These are phyloP conservation scores for Patella depressa DNA, from an alignment of 2,888 invertebrate species.

Conservation along the genomic window DNA sequence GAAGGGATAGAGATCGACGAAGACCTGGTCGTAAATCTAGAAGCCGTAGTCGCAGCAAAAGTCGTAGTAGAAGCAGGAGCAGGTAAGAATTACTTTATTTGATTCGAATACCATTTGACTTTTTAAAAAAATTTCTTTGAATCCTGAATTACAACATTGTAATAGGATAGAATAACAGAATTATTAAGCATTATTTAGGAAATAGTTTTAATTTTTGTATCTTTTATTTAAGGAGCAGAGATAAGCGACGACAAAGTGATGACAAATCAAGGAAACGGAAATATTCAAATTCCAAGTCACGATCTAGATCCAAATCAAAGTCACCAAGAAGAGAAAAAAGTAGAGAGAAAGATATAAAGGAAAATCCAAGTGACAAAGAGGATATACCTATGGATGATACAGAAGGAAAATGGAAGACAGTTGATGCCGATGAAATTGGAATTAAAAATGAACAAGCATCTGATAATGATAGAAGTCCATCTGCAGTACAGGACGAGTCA, in stretches of 20 bases:
- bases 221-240: background rate
- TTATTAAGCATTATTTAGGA: too few species aligned
- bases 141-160: too few species aligned
- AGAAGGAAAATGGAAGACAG: constrained; percentile 4
- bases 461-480: too few species aligned
- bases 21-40: constrained; percentile 12
- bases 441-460: too few species aligned
- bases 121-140: too few species aligned
- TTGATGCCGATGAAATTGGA: background rate
- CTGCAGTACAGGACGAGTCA: too few species aligned
- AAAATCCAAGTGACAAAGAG: background rate
- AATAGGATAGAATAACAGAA: too few species aligned
- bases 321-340: background rate
- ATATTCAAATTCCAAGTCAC: background rate
- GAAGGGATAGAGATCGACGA: constrained; percentile 23
- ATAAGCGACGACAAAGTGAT: background rate
- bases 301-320: background rate
- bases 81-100: too few species aligned
- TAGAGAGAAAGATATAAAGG: background rate
- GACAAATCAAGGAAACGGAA: background rate
- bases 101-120: too few species aligned
- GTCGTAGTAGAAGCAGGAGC: constrained; percentile 43
- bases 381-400: background rate
- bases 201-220: too few species aligned
- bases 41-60: constrained; percentile 37